phyloP scores from a whole-genome alignment of 2,888 invertebrate species.

The Leucania comma region DNA sequence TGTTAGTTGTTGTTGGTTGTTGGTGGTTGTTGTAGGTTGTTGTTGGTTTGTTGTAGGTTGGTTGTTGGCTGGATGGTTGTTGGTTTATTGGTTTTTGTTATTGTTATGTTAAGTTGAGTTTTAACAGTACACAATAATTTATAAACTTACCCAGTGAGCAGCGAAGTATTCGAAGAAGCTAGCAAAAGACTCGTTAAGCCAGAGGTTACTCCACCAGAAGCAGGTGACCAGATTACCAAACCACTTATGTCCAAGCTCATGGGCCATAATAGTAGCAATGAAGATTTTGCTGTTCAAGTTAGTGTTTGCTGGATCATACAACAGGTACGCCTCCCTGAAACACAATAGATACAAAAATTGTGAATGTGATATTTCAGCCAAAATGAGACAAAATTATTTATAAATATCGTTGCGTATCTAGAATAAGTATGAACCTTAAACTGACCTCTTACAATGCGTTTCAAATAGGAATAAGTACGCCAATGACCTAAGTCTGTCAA shows the following conservation, averaged over 20 bases:
- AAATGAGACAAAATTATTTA: not conserved
- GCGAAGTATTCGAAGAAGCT: constrained; percentile 93
- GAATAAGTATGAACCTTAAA: not conserved
- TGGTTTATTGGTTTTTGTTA: too few species aligned
- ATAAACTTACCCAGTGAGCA: constrained; percentile 86
- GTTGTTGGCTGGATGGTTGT: too few species aligned
- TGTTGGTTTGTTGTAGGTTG: too few species aligned
- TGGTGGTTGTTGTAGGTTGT: too few species aligned
- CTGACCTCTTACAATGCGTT: not conserved
- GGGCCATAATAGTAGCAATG: constrained; percentile 92
- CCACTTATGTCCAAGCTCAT: constrained; percentile 96
- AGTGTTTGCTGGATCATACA: constrained; percentile 85
- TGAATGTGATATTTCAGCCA: not conserved
- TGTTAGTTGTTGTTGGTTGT: too few species aligned
- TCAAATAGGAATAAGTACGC: too few species aligned
- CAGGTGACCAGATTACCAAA: constrained; percentile 95
- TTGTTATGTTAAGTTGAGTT: too few species aligned
- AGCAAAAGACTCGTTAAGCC: constrained; percentile 94
- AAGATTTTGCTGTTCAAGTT: constrained; percentile 85
- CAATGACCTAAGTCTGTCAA: too few species aligned
- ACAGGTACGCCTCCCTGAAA: constrained; percentile 85
- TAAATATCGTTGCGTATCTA: not conserved
- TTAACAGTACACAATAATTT: not conserved
- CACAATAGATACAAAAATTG: constrained; percentile 10
- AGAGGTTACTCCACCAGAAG: constrained; percentile 94